A percentile compares a stretch with the other conserved stretches of the same genome.
phyloP scores from a whole-genome alignment of 2,888 invertebrate species.

The Orthosia cruda region DNA sequence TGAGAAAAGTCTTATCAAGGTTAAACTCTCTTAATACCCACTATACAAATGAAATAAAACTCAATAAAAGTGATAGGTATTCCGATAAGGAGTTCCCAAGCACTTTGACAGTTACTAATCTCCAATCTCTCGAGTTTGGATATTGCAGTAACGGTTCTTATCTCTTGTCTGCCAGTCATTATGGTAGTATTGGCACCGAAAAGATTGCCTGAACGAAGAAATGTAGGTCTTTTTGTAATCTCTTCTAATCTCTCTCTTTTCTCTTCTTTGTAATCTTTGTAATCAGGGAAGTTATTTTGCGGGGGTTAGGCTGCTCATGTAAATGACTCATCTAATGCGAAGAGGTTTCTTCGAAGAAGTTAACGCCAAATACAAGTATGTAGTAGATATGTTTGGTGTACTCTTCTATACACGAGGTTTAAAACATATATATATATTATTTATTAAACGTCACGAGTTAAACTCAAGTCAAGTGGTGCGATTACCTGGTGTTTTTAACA shows the following conservation, averaged over 20 bases:
- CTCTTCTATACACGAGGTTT: too few species aligned
- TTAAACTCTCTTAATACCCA: constrained; percentile 13
- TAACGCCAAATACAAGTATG: too few species aligned
- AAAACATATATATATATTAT: too few species aligned
- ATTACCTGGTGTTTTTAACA: too few species aligned
- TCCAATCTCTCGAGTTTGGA: constrained; percentile 63
- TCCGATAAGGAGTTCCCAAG: constrained; percentile 62
- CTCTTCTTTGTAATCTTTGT: too few species aligned
- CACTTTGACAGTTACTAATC: constrained; percentile 68
- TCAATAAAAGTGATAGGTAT: constrained; percentile 65
- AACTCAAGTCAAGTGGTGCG: too few species aligned
- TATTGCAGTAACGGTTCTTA: constrained; percentile 62
- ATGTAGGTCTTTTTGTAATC: neutral
- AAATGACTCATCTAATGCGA: neutral
- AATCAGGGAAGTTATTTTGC: constrained; percentile 2
- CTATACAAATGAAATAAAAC: constrained; percentile 63
- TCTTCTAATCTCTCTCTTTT: too few species aligned
- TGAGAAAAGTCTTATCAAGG: constrained; percentile 21
- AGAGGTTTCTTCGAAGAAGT: neutral
- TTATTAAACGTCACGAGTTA: too few species aligned
- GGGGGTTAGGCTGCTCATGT: neutral
- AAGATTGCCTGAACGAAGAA: constrained; percentile 14
- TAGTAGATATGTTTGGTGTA: too few species aligned
- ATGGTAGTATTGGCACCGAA: constrained; percentile 30
- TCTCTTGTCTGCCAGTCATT: constrained; percentile 58